These are phyloP conservation scores for Tetranychus piercei DNA, from an alignment of 2,888 invertebrate genomes.

Conservation along the genomic window DNA sequence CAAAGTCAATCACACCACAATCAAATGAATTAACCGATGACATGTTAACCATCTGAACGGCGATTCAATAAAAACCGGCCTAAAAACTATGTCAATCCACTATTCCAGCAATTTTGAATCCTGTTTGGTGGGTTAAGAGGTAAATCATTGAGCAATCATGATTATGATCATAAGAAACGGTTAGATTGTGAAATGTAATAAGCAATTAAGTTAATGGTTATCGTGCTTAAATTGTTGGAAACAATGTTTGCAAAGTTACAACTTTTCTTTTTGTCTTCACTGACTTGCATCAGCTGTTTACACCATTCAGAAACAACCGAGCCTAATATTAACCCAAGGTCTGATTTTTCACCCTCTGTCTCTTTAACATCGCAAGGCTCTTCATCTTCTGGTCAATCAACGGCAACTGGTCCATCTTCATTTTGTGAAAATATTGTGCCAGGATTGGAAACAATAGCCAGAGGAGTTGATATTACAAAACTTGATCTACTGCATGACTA, in stretches of 20 bases:
- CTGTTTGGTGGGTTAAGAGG: neutral
- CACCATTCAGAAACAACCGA: neutral
- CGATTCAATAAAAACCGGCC: neutral
- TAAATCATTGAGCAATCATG: neutral
- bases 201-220: neutral
- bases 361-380: neutral
- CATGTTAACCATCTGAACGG: neutral
- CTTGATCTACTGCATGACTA: slow-evolving; percentile 12
- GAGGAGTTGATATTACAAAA: slow-evolving; percentile 9
- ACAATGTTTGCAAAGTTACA: neutral
- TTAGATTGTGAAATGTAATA: neutral
- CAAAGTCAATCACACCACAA: neutral
- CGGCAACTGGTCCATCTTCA: neutral
- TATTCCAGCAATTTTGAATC: neutral
- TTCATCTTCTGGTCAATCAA: neutral
- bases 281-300: neutral
- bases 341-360: neutral
- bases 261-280: neutral
- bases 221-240: neutral
- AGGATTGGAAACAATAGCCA: slow-evolving; percentile 3
- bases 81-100: neutral
- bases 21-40: no score
- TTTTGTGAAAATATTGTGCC: slow-evolving; percentile 10
- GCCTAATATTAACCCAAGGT: neutral
- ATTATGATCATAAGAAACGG: neutral